These are phyloP conservation scores for Ooceraea biroi DNA, from an alignment of 1,140 invertebrate genomes.

Conservation along the genomic window DNA sequence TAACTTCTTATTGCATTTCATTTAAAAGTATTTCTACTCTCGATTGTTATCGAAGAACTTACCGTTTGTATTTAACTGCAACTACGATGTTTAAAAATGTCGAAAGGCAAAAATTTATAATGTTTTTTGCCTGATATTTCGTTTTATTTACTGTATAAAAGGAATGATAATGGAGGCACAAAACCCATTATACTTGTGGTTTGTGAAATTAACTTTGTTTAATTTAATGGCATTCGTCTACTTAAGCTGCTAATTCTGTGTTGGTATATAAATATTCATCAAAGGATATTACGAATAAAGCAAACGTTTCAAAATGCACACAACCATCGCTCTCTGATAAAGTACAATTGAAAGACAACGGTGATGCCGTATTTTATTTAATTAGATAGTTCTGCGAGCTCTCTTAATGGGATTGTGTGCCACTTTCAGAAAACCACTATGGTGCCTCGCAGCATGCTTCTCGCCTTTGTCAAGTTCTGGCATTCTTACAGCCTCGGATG, in stretches of 20 bases:
- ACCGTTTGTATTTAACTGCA: too few species aligned
- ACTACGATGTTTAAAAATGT: too few species aligned
- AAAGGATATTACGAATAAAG: too few species aligned
- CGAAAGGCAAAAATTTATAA: neutral
- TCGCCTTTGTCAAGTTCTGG: constrained; percentile 21
- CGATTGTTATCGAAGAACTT: too few species aligned
- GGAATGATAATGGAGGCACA: neutral
- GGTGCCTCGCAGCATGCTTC: neutral
- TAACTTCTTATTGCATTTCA: constrained; percentile 7
- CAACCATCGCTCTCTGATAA: constrained; percentile 7
- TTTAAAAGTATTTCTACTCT: neutral
- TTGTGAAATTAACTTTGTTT: constrained; percentile 24
- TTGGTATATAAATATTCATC: too few species aligned
- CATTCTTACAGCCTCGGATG: constrained; percentile 27
- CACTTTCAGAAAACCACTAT: constrained; percentile 19
- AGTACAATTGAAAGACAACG: neutral
- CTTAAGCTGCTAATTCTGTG: neutral
- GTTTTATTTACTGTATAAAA: neutral
- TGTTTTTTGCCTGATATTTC: neutral
- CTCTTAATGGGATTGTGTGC: constrained; percentile 28
- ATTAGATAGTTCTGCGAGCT: constrained; percentile 9
- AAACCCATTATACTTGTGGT: neutral
- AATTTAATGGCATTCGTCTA: neutral
- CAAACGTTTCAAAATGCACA: too few species aligned
- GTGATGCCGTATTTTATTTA: constrained; percentile 26